phyloP scores from a whole-genome alignment of 2,888 invertebrate species.

The Venusia cambrica region DNA sequence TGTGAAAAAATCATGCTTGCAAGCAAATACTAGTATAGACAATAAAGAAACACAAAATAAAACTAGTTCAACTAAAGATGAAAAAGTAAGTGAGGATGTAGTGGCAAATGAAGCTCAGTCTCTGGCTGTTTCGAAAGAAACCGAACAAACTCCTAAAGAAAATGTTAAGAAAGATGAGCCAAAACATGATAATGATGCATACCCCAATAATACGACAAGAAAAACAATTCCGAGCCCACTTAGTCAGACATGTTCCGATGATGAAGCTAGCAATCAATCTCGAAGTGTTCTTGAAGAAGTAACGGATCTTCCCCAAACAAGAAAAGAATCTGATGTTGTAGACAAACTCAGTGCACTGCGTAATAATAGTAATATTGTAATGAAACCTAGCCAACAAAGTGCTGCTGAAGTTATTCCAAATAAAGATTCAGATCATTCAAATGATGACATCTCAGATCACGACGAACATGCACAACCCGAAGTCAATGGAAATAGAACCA shows the following conservation, averaged over 20 bases:
- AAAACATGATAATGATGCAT: conserved; percentile 1
- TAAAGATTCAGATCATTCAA: conserved; percentile 10
- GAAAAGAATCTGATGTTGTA: conserved; percentile 2
- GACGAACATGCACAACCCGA: conserved; percentile 10
- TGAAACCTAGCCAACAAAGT: conserved; percentile 18
- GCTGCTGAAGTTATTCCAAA: conserved; percentile 4
- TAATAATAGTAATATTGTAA: conserved; percentile 22
- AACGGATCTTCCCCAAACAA: background rate
- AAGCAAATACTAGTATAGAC: conserved; percentile 26
- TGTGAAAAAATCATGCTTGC: conserved; percentile 46
- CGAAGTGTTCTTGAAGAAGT: conserved; percentile 12
- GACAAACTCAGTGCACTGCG: conserved; percentile 18
- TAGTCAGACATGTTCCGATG: conserved; percentile 3
- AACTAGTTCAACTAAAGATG: conserved; percentile 20
- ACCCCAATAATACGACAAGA: conserved; percentile 8
- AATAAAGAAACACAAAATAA: conserved; percentile 17
- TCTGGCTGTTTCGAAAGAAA: conserved; percentile 6
- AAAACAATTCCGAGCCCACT: conserved; percentile 4
- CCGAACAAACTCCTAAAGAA: conserved; percentile 2
- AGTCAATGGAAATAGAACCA: conserved; percentile 6
- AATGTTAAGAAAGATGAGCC: conserved; percentile 1
- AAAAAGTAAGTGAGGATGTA: conserved; percentile 6
- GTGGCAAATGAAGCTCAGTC: conserved; percentile 1
- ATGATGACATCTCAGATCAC: conserved; percentile 7
- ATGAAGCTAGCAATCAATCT: conserved; percentile 20